Evolutionary conservation across 2,797 vertebrate genomes (phyloP).

Genomic region (Cirrhinus mrigala): DNA sequence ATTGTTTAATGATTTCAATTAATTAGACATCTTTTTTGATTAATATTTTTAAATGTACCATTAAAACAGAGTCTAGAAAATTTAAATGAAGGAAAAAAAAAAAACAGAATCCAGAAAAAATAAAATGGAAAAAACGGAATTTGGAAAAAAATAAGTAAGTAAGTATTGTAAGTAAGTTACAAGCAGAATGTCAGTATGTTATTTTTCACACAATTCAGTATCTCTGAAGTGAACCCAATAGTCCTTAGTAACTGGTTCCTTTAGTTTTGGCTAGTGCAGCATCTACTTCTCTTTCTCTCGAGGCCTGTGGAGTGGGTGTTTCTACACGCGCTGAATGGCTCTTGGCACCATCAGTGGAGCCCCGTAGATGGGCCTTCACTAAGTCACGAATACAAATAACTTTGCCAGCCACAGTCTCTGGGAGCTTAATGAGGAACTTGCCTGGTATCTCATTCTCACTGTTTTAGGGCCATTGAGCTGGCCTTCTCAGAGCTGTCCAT

Average conservation of each 20-base stretch:
- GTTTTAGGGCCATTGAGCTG: constrained; percentile 23
- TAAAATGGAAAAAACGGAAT: no score
- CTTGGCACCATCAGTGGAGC: constrained; percentile 27
- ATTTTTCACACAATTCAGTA: background rate
- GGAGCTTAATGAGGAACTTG: constrained; percentile 28
- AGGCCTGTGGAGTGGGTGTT: constrained; percentile 27
- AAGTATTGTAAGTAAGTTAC: background rate
- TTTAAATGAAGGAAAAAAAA: no score
- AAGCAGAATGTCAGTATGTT: background rate
- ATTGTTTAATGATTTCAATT: no score
- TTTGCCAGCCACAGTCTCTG: constrained; percentile 35
- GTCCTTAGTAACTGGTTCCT: background rate
- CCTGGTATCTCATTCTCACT: constrained; percentile 9
- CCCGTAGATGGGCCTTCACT: constrained; percentile 23
- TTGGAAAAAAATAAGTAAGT: no score
- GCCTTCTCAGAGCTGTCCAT: background rate
- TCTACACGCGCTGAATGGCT: constrained; percentile 29
- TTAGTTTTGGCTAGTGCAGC: background rate
- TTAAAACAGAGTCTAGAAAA: no score
- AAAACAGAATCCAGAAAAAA: no score
- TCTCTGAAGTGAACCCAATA: constrained; percentile 2
- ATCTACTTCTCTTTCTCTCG: constrained; percentile 1
- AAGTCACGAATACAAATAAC: constrained; percentile 25
- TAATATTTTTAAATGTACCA: no score
- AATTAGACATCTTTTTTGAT: no score